Evolutionary conservation across 2,797 vertebrate species (phyloP).

Genomic region (Somateria mollissima): DNA sequence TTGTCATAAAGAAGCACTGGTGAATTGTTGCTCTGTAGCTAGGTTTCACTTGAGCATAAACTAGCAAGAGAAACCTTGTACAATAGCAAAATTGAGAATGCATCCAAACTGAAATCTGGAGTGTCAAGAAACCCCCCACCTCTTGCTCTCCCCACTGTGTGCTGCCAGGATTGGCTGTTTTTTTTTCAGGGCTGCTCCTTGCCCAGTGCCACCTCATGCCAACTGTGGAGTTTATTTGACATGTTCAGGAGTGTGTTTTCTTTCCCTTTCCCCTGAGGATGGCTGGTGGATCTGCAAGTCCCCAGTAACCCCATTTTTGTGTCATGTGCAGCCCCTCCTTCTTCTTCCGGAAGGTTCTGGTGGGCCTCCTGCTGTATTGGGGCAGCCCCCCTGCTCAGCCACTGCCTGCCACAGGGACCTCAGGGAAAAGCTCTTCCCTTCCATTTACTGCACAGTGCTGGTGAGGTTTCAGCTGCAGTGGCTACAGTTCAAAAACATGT

Average conservation of each 20-base stretch:
- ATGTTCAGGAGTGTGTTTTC: not conserved
- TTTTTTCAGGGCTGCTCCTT: not conserved
- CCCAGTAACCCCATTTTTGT: not conserved
- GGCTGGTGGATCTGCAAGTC: accelerated
- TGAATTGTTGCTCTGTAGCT: not conserved
- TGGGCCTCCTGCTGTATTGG: accelerated
- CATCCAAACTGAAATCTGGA: not conserved
- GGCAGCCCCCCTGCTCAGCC: not conserved
- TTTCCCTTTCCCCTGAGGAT: not conserved
- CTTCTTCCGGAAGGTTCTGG: not conserved
- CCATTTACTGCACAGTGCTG: accelerated
- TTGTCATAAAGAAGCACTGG: not conserved
- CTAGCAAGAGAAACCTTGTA: not conserved
- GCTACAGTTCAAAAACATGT: not conserved
- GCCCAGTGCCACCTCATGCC: not conserved
- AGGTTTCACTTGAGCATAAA: not conserved
- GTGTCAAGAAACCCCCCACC: not conserved
- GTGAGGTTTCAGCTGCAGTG: not conserved
- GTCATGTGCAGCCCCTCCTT: not conserved
- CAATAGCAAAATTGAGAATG: not conserved
- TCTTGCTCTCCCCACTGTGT: accelerated
- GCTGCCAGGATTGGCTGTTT: not conserved
- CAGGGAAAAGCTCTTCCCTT: not conserved
- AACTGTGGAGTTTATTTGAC: not conserved
- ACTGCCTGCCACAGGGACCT: not conserved